These are phyloP conservation scores for Martes martes DNA, from an alignment of 2,113 vertebrate genomes.

Conservation along the genomic window DNA sequence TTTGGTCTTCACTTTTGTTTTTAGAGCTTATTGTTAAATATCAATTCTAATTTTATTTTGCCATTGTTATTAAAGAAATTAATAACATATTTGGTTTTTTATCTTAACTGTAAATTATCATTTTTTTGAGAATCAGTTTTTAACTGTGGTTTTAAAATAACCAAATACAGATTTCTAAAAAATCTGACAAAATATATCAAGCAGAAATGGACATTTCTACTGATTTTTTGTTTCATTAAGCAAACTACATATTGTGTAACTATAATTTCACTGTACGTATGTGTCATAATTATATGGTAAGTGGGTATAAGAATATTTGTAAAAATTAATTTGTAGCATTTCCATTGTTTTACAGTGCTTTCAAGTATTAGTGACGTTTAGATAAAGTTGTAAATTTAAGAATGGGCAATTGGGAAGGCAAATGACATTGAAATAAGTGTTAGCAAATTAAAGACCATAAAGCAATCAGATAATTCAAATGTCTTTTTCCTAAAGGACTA, in stretches of 20 bases:
- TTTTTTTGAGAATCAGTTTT: neutral
- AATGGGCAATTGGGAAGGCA: neutral
- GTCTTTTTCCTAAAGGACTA: neutral
- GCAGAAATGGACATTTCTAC: neutral
- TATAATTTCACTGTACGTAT: neutral
- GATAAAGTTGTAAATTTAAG: neutral
- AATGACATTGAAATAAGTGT: neutral
- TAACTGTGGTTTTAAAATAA: neutral
- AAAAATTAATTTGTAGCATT: neutral
- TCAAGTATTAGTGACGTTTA: neutral
- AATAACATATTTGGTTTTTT: neutral
- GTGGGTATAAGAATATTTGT: neutral
- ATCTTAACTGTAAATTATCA: neutral
- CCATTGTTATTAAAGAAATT: neutral
- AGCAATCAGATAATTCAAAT: neutral
- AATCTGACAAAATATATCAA: neutral
- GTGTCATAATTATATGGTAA: neutral
- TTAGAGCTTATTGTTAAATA: neutral
- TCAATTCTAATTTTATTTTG: neutral
- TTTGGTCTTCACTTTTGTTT: neutral
- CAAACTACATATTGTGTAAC: neutral
- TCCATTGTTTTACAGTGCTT: neutral
- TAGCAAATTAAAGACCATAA: neutral
- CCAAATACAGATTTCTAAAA: neutral
- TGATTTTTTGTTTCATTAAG: neutral